A percentile compares a stretch with the other conserved stretches of the same genome.
These are phyloP conservation scores for Cephonodes hylas DNA, from an alignment of 2,888 invertebrate genomes.

Conservation along the genomic window DNA sequence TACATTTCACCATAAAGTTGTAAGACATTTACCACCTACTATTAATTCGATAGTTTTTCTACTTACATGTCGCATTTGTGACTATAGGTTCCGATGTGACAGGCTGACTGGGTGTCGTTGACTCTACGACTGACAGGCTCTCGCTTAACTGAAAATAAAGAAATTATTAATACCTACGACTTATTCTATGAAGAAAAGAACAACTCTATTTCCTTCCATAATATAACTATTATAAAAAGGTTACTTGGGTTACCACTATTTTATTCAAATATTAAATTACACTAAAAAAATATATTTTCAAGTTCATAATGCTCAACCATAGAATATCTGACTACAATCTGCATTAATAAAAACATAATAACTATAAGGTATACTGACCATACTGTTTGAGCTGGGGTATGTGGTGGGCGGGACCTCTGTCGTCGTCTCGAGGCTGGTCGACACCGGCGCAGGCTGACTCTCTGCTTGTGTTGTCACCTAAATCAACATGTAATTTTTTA, in stretches of 20 bases:
- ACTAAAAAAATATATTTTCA: no score
- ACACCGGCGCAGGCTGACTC: not conserved
- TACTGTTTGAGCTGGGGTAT: constrained; percentile 38
- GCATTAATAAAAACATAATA: no score
- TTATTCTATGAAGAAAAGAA: no score
- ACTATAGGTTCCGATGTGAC: constrained; percentile 44
- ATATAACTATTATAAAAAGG: no score
- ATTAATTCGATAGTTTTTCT: no score
- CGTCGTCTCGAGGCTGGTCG: not conserved
- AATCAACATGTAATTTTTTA: not conserved
- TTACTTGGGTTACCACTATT: no score
- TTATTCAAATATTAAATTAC: no score
- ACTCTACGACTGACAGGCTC: constrained; percentile 52
- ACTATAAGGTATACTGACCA: constrained; percentile 36
- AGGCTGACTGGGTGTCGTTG: constrained; percentile 45
- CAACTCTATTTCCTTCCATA: no score
- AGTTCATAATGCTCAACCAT: no score
- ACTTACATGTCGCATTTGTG: constrained; percentile 47
- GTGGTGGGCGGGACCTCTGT: constrained; percentile 27
- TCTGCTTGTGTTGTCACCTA: not conserved
- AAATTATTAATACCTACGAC: not conserved
- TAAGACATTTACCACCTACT: no score
- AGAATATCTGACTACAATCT: no score
- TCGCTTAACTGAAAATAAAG: constrained; percentile 48
- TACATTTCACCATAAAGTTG: no score